phyloP scores from a whole-genome alignment of 1,140 invertebrate genomes.

The Bombus turneri region DNA sequence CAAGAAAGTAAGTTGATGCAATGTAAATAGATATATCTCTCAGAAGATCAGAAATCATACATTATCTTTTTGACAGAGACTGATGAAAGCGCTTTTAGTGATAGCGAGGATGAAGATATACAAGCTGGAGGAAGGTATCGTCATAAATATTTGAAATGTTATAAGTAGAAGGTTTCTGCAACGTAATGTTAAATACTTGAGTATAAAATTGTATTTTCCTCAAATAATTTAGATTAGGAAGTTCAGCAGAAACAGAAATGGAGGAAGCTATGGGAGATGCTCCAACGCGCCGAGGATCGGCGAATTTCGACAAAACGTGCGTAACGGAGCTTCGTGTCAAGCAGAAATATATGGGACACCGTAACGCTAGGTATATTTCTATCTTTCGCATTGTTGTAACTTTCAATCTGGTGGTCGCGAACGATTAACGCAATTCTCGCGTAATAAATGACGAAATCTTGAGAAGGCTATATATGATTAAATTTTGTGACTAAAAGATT shows the following conservation, averaged over 20 bases:
- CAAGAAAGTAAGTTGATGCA: slow-evolving; percentile 72
- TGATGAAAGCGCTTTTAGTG: slow-evolving; percentile 78
- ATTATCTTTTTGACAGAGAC: slow-evolving; percentile 68
- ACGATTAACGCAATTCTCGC: slow-evolving; percentile 20
- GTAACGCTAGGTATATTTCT: slow-evolving; percentile 88
- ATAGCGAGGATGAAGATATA: slow-evolving; percentile 80
- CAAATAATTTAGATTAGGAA: slow-evolving; percentile 63
- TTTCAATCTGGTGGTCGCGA: slow-evolving; percentile 22
- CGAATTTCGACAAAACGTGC: slow-evolving; percentile 69
- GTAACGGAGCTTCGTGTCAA: slow-evolving; percentile 83
- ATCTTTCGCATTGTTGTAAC: background rate
- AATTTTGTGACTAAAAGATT: slow-evolving; percentile 51
- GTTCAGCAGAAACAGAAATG: slow-evolving; percentile 76
- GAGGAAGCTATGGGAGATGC: slow-evolving; percentile 75
- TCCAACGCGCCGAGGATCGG: slow-evolving; percentile 62
- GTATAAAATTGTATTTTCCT: background rate
- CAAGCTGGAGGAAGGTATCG: slow-evolving; percentile 71
- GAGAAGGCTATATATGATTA: slow-evolving; percentile 12
- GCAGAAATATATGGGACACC: slow-evolving; percentile 90
- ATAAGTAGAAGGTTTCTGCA: background rate
- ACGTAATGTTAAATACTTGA: background rate
- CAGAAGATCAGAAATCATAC: slow-evolving; percentile 18
- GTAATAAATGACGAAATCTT: background rate
- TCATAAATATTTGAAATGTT: background rate
- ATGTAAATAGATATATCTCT: slow-evolving; percentile 12